These are phyloP conservation scores for Drosophila percnosoma DNA, from an alignment of 2,888 invertebrate species.

Conservation along the genomic window DNA sequence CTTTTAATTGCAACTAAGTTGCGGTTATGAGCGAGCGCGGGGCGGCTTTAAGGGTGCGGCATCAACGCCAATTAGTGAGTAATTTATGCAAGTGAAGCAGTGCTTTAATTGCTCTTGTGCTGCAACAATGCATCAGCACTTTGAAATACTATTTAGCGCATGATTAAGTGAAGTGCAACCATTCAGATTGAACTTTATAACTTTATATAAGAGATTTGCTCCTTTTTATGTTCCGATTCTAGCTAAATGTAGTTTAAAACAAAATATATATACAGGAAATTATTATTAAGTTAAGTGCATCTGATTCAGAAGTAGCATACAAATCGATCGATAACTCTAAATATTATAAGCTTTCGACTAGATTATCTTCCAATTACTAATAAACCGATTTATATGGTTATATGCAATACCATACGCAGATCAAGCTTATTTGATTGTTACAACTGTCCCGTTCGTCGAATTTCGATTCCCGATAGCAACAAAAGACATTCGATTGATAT, in stretches of 20 bases:
- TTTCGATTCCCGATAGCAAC: not conserved
- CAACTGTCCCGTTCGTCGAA: not conserved
- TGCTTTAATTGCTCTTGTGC: slow-evolving; percentile 49
- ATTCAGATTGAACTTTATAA: not conserved
- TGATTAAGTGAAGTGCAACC: slow-evolving; percentile 18
- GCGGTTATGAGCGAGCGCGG: slow-evolving; percentile 20
- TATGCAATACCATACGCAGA: not conserved
- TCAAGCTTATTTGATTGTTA: not conserved
- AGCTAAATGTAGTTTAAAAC: not conserved
- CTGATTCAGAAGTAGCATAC: not conserved
- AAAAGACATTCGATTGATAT: not conserved
- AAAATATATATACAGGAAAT: fast-evolving
- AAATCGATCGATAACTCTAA: not conserved
- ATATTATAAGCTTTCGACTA: not conserved
- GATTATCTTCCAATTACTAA: not conserved
- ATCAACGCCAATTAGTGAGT: slow-evolving; percentile 44
- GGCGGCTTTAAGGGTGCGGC: slow-evolving; percentile 3
- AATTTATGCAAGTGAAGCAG: slow-evolving; percentile 55
- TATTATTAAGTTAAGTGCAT: slow-evolving; percentile 1
- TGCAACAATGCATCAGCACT: slow-evolving; percentile 20
- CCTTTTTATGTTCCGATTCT: not conserved
- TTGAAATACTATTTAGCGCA: slow-evolving; percentile 2
- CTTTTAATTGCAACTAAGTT: slow-evolving; percentile 67
- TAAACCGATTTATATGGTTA: not conserved
- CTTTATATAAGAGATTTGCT: not conserved